Evolutionary conservation across 2,888 invertebrate species (phyloP).

Genomic region (Dicranocentrus wangi): DNA sequence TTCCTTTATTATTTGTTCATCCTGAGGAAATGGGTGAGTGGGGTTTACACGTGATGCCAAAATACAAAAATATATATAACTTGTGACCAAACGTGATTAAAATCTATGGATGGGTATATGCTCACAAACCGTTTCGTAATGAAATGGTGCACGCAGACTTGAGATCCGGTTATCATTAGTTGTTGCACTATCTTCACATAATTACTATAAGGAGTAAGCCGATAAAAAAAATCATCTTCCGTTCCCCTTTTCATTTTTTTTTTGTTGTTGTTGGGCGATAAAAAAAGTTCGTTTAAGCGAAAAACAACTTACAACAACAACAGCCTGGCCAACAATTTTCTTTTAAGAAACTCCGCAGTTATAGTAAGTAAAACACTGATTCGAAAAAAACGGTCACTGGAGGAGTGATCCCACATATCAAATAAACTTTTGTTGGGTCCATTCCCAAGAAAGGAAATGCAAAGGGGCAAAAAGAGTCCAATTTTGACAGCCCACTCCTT

Average conservation of each 20-base stretch:
- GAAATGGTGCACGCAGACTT: constrained; percentile 41
- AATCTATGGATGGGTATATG: constrained; percentile 25
- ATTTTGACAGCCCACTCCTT: no score
- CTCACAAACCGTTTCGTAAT: constrained; percentile 46
- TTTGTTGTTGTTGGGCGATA: neutral
- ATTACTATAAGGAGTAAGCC: neutral
- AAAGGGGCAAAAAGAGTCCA: no score
- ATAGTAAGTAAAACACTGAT: no score
- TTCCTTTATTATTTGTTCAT: constrained; percentile 19
- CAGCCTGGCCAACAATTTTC: no score
- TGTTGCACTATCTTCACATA: constrained; percentile 15
- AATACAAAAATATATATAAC: no score
- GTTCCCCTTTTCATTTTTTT: constrained; percentile 32
- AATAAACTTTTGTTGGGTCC: no score
- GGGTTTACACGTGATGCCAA: neutral
- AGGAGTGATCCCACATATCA: no score
- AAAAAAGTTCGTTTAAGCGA: constrained; percentile 4
- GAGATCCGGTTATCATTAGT: constrained; percentile 50
- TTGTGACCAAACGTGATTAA: constrained; percentile 43
- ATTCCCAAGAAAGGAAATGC: no score
- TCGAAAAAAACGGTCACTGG: no score
- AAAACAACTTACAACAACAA: no score
- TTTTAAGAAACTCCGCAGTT: no score
- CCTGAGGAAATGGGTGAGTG: constrained; percentile 46
- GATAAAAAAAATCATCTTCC: constrained; percentile 43